A percentile compares a stretch with the other conserved stretches of the same genome.
These are phyloP conservation scores for Morone chrysops DNA, from an alignment of 2,113 vertebrate genomes.

Conservation along the genomic window DNA sequence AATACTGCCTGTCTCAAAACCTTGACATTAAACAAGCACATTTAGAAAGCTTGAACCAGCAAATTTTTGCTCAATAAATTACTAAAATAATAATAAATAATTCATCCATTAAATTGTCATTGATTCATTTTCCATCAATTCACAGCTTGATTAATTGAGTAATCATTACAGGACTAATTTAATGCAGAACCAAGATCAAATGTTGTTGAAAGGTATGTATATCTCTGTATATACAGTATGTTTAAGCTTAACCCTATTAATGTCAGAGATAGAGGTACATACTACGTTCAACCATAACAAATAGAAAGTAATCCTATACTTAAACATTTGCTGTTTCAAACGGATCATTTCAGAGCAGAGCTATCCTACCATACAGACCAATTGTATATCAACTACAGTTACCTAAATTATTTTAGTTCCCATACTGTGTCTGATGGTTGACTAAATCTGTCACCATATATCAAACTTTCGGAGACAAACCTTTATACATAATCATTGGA, in stretches of 20 bases:
- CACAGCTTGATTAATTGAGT: neutral
- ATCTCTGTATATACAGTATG: neutral
- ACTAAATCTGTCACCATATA: constrained; percentile 59
- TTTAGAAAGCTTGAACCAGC: neutral
- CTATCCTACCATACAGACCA: neutral
- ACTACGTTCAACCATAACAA: constrained; percentile 33
- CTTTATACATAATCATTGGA: constrained; percentile 28
- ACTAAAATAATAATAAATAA: neutral
- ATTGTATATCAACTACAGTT: constrained; percentile 28
- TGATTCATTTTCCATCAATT: neutral
- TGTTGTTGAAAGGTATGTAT: neutral
- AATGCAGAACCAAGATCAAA: neutral
- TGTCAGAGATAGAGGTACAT: constrained; percentile 9
- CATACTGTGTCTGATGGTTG: constrained; percentile 54
- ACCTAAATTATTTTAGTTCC: constrained; percentile 31
- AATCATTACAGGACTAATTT: constrained; percentile 9
- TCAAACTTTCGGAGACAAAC: constrained; percentile 30
- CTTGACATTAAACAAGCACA: neutral
- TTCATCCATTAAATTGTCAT: neutral
- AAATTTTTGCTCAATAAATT: constrained; percentile 9
- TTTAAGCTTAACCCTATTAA: neutral
- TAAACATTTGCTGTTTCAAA: constrained; percentile 35
- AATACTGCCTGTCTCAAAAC: neutral
- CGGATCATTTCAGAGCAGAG: constrained; percentile 36
- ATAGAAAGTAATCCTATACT: constrained; percentile 32